Evolutionary conservation across 2,797 vertebrate species (phyloP).

Genomic region (Crenichthys baileyi): DNA sequence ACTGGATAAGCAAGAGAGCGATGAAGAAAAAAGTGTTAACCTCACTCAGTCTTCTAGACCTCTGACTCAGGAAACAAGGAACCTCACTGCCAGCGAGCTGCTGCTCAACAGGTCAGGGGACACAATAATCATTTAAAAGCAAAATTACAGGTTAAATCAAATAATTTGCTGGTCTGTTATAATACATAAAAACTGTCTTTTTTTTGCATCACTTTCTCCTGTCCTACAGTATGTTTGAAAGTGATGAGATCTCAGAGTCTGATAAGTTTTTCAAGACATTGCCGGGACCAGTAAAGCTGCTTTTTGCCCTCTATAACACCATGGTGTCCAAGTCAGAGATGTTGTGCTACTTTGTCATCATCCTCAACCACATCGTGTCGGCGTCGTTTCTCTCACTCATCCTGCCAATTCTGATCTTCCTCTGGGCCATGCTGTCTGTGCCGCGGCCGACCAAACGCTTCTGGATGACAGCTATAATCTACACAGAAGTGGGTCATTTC

Average conservation of each 20-base stretch:
- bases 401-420: conserved; percentile 82
- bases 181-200: background rate
- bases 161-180: background rate
- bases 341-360: conserved; percentile 81
- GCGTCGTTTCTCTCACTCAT: conserved; percentile 77
- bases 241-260: conserved; percentile 73
- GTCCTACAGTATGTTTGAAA: conserved; percentile 72
- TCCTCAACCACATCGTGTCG: conserved; percentile 82
- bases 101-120: conserved; percentile 82
- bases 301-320: conserved; percentile 77
- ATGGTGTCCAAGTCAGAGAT: conserved; percentile 81
- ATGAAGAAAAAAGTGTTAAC: conserved; percentile 58
- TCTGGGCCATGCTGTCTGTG: conserved; percentile 82
- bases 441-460: conserved; percentile 83
- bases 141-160: background rate
- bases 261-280: conserved; percentile 73
- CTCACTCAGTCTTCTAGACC: conserved; percentile 52
- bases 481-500: conserved; percentile 79
- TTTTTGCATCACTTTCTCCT: background rate
- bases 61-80: conserved; percentile 70
- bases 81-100: conserved; percentile 80
- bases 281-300: conserved; percentile 70
- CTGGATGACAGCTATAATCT: conserved; percentile 84
- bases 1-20: conserved; percentile 35
- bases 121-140: background rate